These are phyloP conservation scores for Uria lomvia DNA, from an alignment of 2,113 vertebrate genomes.

Conservation along the genomic window DNA sequence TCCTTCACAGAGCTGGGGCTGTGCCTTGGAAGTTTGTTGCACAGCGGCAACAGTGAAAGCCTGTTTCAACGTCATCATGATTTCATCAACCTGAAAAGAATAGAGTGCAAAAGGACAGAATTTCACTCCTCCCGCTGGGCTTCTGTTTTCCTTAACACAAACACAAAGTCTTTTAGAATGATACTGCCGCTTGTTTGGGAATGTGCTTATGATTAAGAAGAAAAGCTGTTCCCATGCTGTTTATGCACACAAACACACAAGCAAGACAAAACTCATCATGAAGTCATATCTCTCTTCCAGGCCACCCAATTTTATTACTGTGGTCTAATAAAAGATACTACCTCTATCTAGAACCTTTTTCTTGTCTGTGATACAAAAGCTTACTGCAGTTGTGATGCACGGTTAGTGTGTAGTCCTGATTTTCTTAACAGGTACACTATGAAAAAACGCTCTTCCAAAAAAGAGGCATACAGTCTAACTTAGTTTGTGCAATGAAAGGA, in stretches of 20 bases:
- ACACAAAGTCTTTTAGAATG: not conserved
- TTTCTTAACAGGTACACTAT: not conserved
- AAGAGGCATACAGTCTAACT: not conserved
- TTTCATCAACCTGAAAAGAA: constrained; percentile 89
- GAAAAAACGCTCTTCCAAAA: not conserved
- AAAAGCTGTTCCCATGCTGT: not conserved
- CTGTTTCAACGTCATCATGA: constrained; percentile 98
- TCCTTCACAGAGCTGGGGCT: constrained; percentile 85
- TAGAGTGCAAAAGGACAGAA: not conserved
- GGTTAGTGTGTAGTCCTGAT: not conserved
- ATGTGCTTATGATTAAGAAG: not conserved
- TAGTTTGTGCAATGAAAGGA: not conserved
- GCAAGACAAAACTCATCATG: not conserved
- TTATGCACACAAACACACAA: not conserved
- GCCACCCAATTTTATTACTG: not conserved
- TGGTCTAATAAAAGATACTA: not conserved
- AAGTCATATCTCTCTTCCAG: not conserved
- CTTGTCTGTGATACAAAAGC: not conserved
- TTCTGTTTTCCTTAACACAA: not conserved
- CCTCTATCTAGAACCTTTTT: not conserved
- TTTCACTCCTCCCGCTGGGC: not conserved
- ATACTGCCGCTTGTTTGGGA: not conserved
- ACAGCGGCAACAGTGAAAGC: constrained; percentile 92
- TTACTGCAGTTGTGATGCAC: not conserved
- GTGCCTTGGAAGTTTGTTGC: constrained; percentile 82